Conservation (phyloP, 2,888 invertebrate species). For the Asteroscopus sphinx region DNA sequence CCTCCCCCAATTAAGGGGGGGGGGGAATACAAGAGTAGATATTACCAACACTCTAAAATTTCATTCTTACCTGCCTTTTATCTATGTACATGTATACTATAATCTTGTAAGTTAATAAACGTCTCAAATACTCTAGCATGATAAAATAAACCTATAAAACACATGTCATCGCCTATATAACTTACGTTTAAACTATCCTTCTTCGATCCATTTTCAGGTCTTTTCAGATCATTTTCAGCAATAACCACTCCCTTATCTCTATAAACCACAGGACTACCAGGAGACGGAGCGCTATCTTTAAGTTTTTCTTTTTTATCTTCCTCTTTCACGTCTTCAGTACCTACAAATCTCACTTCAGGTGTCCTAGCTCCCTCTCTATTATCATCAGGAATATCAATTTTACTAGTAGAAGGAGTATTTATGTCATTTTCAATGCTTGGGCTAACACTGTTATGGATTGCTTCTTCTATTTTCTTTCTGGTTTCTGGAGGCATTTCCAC, state of each 20-base stretch:
- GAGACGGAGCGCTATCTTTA: constrained; percentile 27
- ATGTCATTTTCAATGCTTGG: constrained; percentile 18
- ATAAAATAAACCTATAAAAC: no score
- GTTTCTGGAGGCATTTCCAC: constrained; percentile 82
- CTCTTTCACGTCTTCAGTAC: constrained; percentile 53
- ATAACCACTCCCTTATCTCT: constrained; percentile 91
- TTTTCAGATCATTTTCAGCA: constrained; percentile 90
- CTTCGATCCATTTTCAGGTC: constrained; percentile 75
- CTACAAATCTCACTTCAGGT: constrained; percentile 78
- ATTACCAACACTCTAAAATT: no score
- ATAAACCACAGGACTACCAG: constrained; percentile 64
- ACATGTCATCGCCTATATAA: constrained; percentile 7
- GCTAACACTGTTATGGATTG: constrained; percentile 51
- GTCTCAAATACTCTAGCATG: no score
- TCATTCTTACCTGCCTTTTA: no score
- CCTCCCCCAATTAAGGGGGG: no score
- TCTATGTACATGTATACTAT: no score
- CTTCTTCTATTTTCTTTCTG: constrained; percentile 66
- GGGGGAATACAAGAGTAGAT: no score
- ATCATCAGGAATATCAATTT: constrained; percentile 17
- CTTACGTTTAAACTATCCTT: constrained; percentile 60
- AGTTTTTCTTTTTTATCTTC: constrained; percentile 7
- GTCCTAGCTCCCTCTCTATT: constrained; percentile 66
- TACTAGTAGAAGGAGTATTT: constrained; percentile 15
- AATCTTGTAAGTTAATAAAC: no score